Evolutionary conservation across 2,797 vertebrate genomes (phyloP), one percentile per base, ranked within the genome.

Genomic region (Pachyuromys duprasi): DNA sequence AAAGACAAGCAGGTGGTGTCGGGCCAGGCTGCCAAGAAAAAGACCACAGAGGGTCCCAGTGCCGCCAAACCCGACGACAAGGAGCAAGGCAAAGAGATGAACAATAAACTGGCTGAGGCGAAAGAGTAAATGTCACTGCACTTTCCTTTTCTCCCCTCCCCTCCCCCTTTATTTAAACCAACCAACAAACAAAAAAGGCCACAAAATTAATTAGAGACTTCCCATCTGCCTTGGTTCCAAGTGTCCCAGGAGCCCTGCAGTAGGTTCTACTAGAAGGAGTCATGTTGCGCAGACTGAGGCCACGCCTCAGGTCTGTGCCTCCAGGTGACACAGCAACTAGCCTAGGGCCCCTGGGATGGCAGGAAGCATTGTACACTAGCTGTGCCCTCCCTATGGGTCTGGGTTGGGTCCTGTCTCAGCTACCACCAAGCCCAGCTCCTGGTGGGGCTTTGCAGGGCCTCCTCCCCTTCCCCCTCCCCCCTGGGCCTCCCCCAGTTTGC

Each of bases 81-180:
- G 99, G 99, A 99, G 99, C 99, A 99, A 99, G 99, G 99, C 98
- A 99, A 99, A 99, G 99, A 99, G 99, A 99, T 99, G 98, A 99
- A 99, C 99, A 99, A 99, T 99, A 99, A 99, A 99, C 99, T 99
- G 99, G 99, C 99, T 98, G 99, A 99, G 98, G 99, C 99, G 95
- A 99, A 99, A 99, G 99, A 99, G 99, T 99, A 99, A 99, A 99
- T 99, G 99, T 98, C 99, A 99, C 99, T 99, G 99, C 99, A 99
- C 99, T 99, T 99, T 98, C 98, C 95, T 98, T 96, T 97, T 97
- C 86, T 74, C 81, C 60, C 95, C 94, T 83, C 84, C 72, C 33
- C 53, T 65, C 24, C 24, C 28, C 9, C 24, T 55, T 39, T 93
- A 88, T 97, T 72, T 86, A 75, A 75, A 89, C 67, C 88, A 96